Evolutionary conservation across 2,113 vertebrate species (phyloP).

Genomic region (Passerina amoena): DNA sequence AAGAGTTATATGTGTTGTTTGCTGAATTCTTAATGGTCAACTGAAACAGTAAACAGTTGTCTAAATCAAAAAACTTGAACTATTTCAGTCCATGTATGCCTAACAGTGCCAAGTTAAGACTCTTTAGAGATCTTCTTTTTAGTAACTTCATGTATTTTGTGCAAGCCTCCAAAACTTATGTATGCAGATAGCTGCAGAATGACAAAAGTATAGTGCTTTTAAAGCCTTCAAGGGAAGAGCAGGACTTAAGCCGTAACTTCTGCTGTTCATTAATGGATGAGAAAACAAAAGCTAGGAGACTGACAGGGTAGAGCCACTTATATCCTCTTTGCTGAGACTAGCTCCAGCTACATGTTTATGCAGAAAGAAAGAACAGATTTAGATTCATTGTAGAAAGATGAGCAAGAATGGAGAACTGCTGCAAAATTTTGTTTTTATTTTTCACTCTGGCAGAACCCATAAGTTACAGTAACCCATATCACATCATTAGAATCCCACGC

Average conservation of each 20-base stretch:
- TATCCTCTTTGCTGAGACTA: neutral
- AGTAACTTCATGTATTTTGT: neutral
- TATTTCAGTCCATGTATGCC: accelerated
- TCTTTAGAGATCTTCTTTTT: neutral
- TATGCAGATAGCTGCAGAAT: neutral
- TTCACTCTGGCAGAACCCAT: neutral
- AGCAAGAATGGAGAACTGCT: neutral
- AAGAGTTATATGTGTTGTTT: neutral
- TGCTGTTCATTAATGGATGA: neutral
- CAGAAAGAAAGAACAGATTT: neutral
- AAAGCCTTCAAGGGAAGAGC: neutral
- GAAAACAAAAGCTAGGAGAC: neutral
- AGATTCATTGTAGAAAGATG: neutral
- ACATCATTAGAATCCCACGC: neutral
- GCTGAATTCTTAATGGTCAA: neutral
- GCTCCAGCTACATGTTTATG: neutral
- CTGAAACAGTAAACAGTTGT: neutral
- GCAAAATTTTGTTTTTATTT: neutral
- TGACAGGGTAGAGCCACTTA: neutral
- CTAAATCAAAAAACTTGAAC: neutral
- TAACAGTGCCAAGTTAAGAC: neutral
- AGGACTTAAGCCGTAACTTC: neutral
- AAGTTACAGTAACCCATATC: neutral
- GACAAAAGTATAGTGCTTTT: neutral
- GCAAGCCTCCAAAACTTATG: neutral